Conservation (phyloP, 2,888 invertebrate species). For the Liodrosophila aerea region DNA sequence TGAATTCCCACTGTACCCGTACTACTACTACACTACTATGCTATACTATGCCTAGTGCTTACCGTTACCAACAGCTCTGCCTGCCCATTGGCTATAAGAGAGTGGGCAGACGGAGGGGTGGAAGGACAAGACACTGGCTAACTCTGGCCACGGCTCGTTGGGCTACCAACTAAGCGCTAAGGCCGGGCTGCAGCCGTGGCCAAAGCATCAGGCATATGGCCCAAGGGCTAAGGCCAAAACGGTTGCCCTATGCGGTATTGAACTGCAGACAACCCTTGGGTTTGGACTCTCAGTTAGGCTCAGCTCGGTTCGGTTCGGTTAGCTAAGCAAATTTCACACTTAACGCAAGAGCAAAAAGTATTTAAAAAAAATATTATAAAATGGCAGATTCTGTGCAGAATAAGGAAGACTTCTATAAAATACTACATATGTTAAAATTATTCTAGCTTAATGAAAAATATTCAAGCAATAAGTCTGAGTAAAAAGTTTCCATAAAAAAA, state of each 20-base stretch:
- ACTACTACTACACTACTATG: too few relatives aligned
- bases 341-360: slow-evolving; percentile 21
- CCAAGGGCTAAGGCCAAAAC: slow-evolving; percentile 17
- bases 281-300: slow-evolving; percentile 2
- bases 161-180: slow-evolving; percentile 63
- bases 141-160: slow-evolving; percentile 68
- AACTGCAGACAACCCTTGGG: not conserved
- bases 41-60: too few relatives aligned
- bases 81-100: too few relatives aligned
- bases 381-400: slow-evolving; percentile 4
- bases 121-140: not conserved
- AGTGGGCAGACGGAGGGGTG: not conserved
- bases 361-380: slow-evolving; percentile 1
- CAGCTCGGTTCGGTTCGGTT: slow-evolving; percentile 27
- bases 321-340: slow-evolving; percentile 68
- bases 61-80: slow-evolving; percentile 60
- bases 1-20: slow-evolving; percentile 56
- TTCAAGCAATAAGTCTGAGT: too few relatives aligned
- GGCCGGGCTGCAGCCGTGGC: slow-evolving; percentile 8
- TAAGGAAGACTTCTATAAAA: too few relatives aligned
- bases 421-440: too few relatives aligned
- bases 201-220: not conserved
- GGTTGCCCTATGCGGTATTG: slow-evolving; percentile 36
- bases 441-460: too few relatives aligned
- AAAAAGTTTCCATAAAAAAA: too few relatives aligned